Evolutionary conservation across 2,888 invertebrate genomes (phyloP).

Genomic region (Thyatira batis): DNA sequence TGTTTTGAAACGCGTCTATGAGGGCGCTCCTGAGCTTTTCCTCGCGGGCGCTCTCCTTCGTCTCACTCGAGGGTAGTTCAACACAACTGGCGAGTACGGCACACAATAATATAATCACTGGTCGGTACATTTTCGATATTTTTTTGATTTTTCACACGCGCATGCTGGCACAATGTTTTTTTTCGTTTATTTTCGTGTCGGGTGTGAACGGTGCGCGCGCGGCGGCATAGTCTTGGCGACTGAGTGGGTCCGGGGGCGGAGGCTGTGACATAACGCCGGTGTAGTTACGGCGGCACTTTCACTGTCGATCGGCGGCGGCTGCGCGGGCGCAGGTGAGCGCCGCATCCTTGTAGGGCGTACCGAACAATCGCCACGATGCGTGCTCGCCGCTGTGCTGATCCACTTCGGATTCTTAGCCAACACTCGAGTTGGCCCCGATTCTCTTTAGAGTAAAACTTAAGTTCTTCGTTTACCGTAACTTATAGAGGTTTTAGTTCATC

Average conservation of each 20-base stretch:
- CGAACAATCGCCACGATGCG: constrained; percentile 19
- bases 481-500: no score
- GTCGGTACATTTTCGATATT: constrained; percentile 54
- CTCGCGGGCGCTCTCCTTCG: constrained; percentile 63
- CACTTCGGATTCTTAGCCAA: neutral
- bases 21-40: constrained; percentile 70
- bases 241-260: constrained; percentile 38
- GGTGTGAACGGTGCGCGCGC: constrained; percentile 60
- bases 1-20: constrained; percentile 76
- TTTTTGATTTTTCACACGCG: constrained; percentile 48
- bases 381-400: neutral
- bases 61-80: constrained; percentile 49
- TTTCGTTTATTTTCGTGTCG: constrained; percentile 20
- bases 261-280: constrained; percentile 75
- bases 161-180: constrained; percentile 42
- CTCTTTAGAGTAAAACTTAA: no score
- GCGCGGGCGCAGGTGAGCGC: constrained; percentile 39
- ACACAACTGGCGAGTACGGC: constrained; percentile 53
- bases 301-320: constrained; percentile 49
- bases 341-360: constrained; percentile 51
- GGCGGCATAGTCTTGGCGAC: constrained; percentile 70
- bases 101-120: constrained; percentile 65
- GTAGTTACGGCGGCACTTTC: constrained; percentile 67
- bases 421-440: no score
- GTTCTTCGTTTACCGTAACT: no score